Base-by-base conservation (phyloP, 1,140 invertebrate genomes). In the Coptotermes formosanus region DNA sequence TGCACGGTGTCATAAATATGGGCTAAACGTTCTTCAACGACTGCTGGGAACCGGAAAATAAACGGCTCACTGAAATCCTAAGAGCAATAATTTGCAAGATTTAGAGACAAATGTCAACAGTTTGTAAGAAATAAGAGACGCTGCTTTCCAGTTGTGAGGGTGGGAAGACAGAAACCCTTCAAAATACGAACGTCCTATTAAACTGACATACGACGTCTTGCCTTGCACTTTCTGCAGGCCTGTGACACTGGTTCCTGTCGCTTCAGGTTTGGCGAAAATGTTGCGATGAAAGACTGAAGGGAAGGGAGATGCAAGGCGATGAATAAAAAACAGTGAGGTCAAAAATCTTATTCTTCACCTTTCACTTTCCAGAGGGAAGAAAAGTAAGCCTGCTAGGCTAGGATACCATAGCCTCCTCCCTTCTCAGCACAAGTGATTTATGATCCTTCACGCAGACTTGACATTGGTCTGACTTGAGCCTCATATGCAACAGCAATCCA, bases 301-400 rank as follows among this genome's bases (percentile, higher is more conserved):
- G 64, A 2, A 75, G n/a, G n/a, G 64, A 30, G 64, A 75, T 75
- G 64, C 30, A 21, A 55, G 52, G 52, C 19, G 52, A 55, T 55
- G 52, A 55, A 55, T 55, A 55, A 75, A 30, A 75, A 25, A n/a
- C 25, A 30, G 64, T 25, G 64, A 75, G 64, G 64, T 75, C 64
- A 75, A 75, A 75, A 75, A 30, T 75, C 64, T n/a, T 75, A 75
- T 75, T 75, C 64, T 75, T 75, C 64, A 75, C 64, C 64, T 30
- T 75, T 30, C 64, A 8, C 64, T 75, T 75, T 30, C n/a, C 64
- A 75, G 64, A 30, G 64, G 14, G 64, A 75, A 75, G 64, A 75
- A 75, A 75, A 75, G 30, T 75, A 75, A 30, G 64, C 64, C 64
- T 9, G n/a, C n/a, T 75, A 14, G n/a, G 8, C 64, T 75, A 75